Evolutionary conservation across 2,113 vertebrate species (phyloP), one percentile per base, ranked within the genome.

Genomic region (Fulmarus glacialis): DNA sequence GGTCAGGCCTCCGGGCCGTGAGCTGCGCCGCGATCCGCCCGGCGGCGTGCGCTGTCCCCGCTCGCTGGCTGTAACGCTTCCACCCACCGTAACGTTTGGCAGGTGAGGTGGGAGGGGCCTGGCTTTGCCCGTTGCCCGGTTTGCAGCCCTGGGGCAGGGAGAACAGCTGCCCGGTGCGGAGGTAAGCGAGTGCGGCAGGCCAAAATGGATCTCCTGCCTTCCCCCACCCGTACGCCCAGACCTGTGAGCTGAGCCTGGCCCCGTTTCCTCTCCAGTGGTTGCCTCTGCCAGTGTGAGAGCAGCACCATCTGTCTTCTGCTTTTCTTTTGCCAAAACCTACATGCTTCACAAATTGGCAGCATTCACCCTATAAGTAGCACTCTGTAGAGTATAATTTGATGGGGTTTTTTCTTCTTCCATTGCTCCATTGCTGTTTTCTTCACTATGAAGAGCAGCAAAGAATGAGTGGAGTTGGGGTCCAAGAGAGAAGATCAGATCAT

Each of bases 181-280:
- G 82, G 38, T 2, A 2, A 59, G 66, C 3, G 38, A 53, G n/a
- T 2, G 45, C 8, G 17, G 74, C 4, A 3, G 24, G 60, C 40
- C 47, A 3, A 15, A 52, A 3, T 27, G 74, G 47, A 34, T 15
- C 42, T 42, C 42, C 47, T 10, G 82, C 77, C 10, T 8, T 2
- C 36, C 36, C 14, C 24, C 23, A 8, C 4, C 40, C 23, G 1
- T 8, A 1, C 1, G 12, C 40, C 24, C 22, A 1, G n/a, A 0
- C 48, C 56, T 19, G 47, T 4, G 29, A 12, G 36, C 62, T 3
- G 26, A 5, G 60, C 73, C 45, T 5, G 68, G 36, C 36, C 87
- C n/a, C 0, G 6, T 1, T 14, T 9, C 29, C 21, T 27, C 50
- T 16, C 48, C 82, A 20, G 70, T 1, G 75, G 29, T 15, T 32